A percentile compares a stretch with the other conserved stretches of the same genome.
Conservation (phyloP, 2,113 vertebrate species). For the Chloropsis hardwickii region DNA sequence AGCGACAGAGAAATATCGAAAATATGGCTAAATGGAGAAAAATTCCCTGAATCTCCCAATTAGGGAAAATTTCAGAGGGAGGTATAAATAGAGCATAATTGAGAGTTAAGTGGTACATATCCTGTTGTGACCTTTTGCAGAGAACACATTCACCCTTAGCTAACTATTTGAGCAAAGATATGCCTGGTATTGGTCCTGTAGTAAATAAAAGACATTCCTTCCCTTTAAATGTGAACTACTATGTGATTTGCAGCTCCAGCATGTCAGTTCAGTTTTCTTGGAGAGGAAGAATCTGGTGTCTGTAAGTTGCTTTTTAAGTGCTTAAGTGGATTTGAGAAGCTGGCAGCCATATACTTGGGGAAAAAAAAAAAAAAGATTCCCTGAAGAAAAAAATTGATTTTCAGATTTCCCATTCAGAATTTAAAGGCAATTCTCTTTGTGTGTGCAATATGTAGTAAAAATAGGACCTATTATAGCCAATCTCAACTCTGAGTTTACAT, state of each 20-base stretch:
- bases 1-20: background rate
- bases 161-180: slow-evolving; percentile 20
- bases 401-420: slow-evolving; percentile 24
- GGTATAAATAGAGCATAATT: slow-evolving; percentile 15
- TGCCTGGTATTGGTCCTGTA: background rate
- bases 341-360: background rate
- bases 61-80: background rate
- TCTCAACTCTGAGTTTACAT: background rate
- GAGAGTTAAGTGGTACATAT: slow-evolving; percentile 7
- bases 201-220: slow-evolving; percentile 17
- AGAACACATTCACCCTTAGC: background rate
- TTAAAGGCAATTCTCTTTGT: slow-evolving; percentile 2
- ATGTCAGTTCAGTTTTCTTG: slow-evolving; percentile 6
- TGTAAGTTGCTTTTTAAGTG: slow-evolving; percentile 37
- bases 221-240: slow-evolving; percentile 4
- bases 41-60: background rate
- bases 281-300: slow-evolving; percentile 30
- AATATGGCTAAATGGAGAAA: background rate
- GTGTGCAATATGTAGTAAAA: background rate
- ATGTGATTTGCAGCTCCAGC: background rate
- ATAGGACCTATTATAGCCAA: background rate
- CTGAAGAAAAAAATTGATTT: background rate
- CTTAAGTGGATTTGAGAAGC: slow-evolving; percentile 16
- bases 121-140: background rate
- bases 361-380: background rate